Conservation (phyloP, 2,888 invertebrate genomes). For the Cephus rjabovi region DNA sequence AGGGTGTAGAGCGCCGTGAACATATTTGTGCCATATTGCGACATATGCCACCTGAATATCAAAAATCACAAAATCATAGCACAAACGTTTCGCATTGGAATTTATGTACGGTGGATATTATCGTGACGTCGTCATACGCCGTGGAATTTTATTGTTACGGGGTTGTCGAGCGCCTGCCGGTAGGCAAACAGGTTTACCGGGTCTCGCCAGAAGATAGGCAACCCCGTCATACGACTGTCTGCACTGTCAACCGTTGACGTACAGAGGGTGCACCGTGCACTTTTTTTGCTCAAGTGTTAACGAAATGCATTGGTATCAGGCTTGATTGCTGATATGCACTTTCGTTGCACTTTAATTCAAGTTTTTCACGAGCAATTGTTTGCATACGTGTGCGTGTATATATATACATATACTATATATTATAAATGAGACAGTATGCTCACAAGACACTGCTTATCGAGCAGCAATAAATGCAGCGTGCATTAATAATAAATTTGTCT, state of each 20-base stretch:
- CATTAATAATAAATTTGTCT: neutral
- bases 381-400: too few relatives aligned
- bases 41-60: slow-evolving; percentile 64
- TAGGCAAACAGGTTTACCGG: neutral
- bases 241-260: neutral
- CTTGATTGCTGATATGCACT: neutral
- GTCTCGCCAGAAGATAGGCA: neutral
- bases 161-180: neutral
- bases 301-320: neutral
- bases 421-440: neutral
- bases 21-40: slow-evolving; percentile 51
- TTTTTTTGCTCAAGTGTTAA: neutral
- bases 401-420: neutral
- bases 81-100: neutral
- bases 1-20: neutral
- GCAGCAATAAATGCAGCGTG: neutral
- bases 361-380: neutral
- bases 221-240: neutral
- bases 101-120: neutral
- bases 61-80: slow-evolving; percentile 48
- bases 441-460: neutral
- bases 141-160: neutral
- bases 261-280: neutral
- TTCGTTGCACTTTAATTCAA: too few relatives aligned
- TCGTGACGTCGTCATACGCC: neutral